Evolutionary conservation across 2,888 invertebrate genomes (phyloP), one percentile per base, ranked within the genome.

Genomic region (Rhaphigaster nebulosa): DNA sequence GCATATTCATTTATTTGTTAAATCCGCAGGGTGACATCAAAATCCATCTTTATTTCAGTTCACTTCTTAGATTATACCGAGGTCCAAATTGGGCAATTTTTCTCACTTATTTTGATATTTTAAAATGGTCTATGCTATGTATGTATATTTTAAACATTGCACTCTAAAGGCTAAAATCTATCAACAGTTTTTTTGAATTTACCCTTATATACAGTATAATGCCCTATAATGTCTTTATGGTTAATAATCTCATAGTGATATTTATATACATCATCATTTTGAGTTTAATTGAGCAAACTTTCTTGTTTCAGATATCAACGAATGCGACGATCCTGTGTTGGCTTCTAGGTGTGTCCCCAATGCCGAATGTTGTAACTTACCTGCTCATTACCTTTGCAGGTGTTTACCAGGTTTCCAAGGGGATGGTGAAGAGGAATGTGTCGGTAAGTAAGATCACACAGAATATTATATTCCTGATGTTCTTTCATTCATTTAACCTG

Each of bases 301-400:
- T 90, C 3, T 20, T 89, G 18, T 91, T 94, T 13, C 94, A 97
- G 98, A 98, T 94, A 97, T 99, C 94, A 97, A 99, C 95, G 99
- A 99, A 95, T 99, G 99, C 94, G 96, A 96, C 93, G 97, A 98
- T 94, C 98, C 98, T 92, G 95, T 95, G 92, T 95, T 98, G 93
- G 96, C 97, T 65, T 96, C 96, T 91, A 95, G 97, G 93, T 98
- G 98, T 94, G 98, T 98, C 91, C 95, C 96, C 94, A 98, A 98
- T 94, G 97, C 98, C 80, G 98, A 98, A 94, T 98, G 98, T 94
- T 98, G 98, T 94, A 98, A 98, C 95, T 95, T 98, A 93, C 98
- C 98, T 88, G 97, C 98, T 92, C 98, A 98, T 95, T 98, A 98
- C 94, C 96, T 98, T 93, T 98, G 98, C 95, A 98, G 98, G 95